A percentile compares a stretch with the other conserved stretches of the same genome.
Evolutionary conservation across 1,140 invertebrate species (phyloP).

Genomic region (Trachymyrmex septentrionalis): DNA sequence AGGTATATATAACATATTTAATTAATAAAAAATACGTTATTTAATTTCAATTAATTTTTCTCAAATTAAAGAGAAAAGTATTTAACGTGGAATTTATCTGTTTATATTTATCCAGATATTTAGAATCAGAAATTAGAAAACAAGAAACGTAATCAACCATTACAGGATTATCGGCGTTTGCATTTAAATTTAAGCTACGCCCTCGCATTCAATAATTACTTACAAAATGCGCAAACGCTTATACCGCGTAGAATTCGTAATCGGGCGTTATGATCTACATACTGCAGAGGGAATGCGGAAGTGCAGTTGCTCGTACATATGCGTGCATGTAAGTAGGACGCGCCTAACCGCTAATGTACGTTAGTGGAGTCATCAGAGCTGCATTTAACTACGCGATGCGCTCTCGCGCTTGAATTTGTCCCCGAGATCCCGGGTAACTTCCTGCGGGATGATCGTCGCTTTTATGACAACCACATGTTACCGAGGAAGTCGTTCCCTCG

Average conservation of each 20-base stretch:
- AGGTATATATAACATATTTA: not conserved
- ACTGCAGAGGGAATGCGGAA: slow-evolving; percentile 50
- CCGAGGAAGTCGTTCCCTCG: slow-evolving; percentile 66
- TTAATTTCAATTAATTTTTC: not conserved
- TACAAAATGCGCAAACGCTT: slow-evolving; percentile 23
- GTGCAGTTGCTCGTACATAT: slow-evolving; percentile 30
- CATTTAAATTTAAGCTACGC: not conserved
- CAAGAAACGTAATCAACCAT: not conserved
- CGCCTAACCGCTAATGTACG: slow-evolving; percentile 56
- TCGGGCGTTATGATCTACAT: slow-evolving; percentile 52
- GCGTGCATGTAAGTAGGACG: slow-evolving; percentile 23
- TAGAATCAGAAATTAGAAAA: not conserved
- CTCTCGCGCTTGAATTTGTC: slow-evolving; percentile 49
- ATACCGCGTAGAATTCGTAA: slow-evolving; percentile 35
- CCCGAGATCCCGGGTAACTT: slow-evolving; percentile 46
- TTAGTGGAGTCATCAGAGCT: slow-evolving; percentile 55
- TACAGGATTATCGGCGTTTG: not conserved
- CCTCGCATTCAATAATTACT: slow-evolving; percentile 13
- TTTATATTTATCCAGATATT: not conserved
- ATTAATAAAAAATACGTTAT: not conserved
- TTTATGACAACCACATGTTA: slow-evolving; percentile 78
- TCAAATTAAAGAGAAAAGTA: not conserved
- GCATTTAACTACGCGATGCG: slow-evolving; percentile 19
- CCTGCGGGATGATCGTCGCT: slow-evolving; percentile 69
- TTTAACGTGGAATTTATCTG: not conserved